Evolutionary conservation across 2,113 vertebrate genomes (phyloP).

Genomic region (Podilymbus podiceps): DNA sequence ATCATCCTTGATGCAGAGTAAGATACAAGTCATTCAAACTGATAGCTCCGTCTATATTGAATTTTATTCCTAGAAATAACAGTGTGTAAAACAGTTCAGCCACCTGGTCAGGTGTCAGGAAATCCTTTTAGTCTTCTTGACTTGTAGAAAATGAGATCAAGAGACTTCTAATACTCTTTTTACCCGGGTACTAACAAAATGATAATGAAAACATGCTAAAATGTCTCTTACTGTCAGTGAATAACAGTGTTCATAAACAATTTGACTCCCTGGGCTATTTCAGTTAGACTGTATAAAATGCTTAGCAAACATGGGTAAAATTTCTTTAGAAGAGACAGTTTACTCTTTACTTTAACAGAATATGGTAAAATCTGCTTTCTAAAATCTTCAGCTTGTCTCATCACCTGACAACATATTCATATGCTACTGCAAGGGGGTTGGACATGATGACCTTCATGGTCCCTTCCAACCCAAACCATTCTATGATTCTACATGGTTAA

Average conservation of each 20-base stretch:
- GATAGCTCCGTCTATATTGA: not conserved
- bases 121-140: not conserved
- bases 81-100: not conserved
- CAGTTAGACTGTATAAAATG: not conserved
- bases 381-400: not conserved
- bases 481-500: not conserved
- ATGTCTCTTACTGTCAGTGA: not conserved
- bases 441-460: too few species aligned
- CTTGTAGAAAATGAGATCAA: not conserved
- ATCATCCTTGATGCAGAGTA: not conserved
- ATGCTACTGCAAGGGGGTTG: not conserved
- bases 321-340: not conserved
- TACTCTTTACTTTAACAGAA: not conserved
- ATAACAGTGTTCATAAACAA: not conserved
- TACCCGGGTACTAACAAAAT: not conserved
- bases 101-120: not conserved
- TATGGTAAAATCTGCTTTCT: not conserved
- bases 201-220: not conserved
- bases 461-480: too few species aligned
- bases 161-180: not conserved
- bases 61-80: not conserved
- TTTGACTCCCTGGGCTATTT: not conserved
- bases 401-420: not conserved
- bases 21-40: not conserved
- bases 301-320: not conserved